These are phyloP conservation scores for Malaclemys terrapin DNA, from an alignment of 2,113 vertebrate genomes.

Conservation along the genomic window DNA sequence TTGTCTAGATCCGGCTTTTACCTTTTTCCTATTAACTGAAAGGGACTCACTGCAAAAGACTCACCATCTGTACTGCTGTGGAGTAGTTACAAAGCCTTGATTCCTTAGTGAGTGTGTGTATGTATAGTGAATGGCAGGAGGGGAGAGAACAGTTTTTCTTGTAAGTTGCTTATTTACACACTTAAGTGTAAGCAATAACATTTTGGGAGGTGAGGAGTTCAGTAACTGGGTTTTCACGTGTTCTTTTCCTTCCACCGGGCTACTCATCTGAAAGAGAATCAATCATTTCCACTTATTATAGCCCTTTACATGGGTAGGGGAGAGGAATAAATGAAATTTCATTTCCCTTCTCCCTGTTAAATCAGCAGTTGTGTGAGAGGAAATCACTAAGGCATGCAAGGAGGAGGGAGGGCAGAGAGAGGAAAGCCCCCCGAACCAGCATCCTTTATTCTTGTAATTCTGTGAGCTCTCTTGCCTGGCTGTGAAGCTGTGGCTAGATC, in stretches of 20 bases:
- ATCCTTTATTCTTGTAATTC: not conserved
- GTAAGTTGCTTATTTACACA: not conserved
- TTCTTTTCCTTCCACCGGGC: not conserved
- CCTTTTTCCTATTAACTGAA: not conserved
- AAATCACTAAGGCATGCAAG: not conserved
- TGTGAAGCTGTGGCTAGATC: rapidly evolving
- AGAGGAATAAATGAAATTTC: not conserved
- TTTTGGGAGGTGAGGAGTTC: not conserved
- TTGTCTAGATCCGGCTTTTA: not conserved
- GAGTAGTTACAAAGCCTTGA: not conserved
- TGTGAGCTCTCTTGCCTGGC: not conserved
- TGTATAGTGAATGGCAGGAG: not conserved
- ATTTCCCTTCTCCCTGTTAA: not conserved
- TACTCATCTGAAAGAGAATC: not conserved
- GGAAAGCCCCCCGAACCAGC: rapidly evolving
- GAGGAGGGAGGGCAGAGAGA: not conserved
- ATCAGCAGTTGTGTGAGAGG: not conserved
- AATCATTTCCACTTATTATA: not conserved
- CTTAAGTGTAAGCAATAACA: rapidly evolving
- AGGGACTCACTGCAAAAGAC: not conserved
- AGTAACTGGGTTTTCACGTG: not conserved
- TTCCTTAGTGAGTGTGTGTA: not conserved
- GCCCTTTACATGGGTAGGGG: not conserved
- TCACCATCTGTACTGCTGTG: rapidly evolving
- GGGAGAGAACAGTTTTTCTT: rapidly evolving